phyloP scores from a whole-genome alignment of 2,888 invertebrate genomes.

The Cenopis cana region DNA sequence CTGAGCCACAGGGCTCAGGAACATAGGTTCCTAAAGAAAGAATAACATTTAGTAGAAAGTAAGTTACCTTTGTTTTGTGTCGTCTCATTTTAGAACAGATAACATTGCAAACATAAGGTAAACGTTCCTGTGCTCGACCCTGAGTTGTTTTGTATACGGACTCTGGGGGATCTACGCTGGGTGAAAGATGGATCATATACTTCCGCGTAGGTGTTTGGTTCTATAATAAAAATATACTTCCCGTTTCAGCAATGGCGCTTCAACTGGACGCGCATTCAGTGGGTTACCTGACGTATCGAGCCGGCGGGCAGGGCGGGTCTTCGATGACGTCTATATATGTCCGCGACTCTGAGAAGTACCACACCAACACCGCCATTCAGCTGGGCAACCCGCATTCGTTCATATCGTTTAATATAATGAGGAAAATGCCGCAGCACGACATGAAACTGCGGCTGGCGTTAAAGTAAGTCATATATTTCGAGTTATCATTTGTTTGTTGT shows the following conservation, averaged over 20 bases:
- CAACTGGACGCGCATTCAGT: conserved; percentile 95
- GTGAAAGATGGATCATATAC: no score
- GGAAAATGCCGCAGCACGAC: conserved; percentile 92
- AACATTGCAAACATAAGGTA: no score
- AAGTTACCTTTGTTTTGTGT: no score
- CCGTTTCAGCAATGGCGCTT: conserved; percentile 88
- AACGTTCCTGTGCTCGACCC: no score
- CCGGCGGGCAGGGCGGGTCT: conserved; percentile 86
- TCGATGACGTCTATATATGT: conserved; percentile 93
- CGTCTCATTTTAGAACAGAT: no score
- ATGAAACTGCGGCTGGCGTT: conserved; percentile 90
- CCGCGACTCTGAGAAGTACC: conserved; percentile 89
- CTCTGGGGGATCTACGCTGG: no score
- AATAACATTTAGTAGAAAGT: no score
- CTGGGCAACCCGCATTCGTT: conserved; percentile 93
- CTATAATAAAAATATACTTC: conserved; percentile 7
- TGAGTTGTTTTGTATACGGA: no score
- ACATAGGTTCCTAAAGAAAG: no score
- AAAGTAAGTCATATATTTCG: conserved; percentile 86
- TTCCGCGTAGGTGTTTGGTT: no score
- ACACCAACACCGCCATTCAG: conserved; percentile 89
- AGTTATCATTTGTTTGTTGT: no score
- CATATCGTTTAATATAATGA: conserved; percentile 90
- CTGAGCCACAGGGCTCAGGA: no score
- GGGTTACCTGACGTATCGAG: conserved; percentile 94